These are phyloP conservation scores for Ceramica pisi DNA, from an alignment of 2,888 invertebrate genomes.

Conservation along the genomic window DNA sequence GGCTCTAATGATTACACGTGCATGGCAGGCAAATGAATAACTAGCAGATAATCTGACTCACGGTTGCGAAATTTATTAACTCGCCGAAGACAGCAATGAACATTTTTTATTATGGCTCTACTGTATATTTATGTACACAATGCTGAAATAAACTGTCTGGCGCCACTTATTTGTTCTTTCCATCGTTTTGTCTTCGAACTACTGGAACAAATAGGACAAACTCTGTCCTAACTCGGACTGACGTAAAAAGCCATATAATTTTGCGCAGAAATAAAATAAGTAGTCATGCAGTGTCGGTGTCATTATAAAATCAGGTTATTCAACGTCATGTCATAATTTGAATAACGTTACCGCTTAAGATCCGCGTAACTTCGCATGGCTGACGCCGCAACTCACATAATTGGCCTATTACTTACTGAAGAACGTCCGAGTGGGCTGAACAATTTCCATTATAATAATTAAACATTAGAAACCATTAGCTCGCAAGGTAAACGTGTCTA, in stretches of 20 bases:
- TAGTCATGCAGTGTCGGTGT: constrained; percentile 50
- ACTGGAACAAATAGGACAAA: constrained; percentile 32
- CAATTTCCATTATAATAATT: constrained; percentile 73
- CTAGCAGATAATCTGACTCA: constrained; percentile 65
- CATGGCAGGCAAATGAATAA: constrained; percentile 72
- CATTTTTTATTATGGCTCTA: constrained; percentile 53
- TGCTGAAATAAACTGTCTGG: constrained; percentile 55
- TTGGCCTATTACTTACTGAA: constrained; percentile 76
- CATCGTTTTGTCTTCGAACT: constrained; percentile 48
- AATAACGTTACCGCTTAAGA: constrained; percentile 73
- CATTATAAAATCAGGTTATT: constrained; percentile 64
- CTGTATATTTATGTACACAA: constrained; percentile 57
- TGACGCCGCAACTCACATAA: constrained; percentile 73
- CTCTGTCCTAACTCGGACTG: neutral
- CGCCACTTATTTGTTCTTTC: constrained; percentile 46
- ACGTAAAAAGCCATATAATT: constrained; percentile 23
- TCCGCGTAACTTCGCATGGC: constrained; percentile 74
- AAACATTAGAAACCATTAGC: constrained; percentile 61
- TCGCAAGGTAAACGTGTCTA: constrained; percentile 49
- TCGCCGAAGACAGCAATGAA: constrained; percentile 56
- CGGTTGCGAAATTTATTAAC: constrained; percentile 63
- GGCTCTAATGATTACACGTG: constrained; percentile 72
- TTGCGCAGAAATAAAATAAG: constrained; percentile 23
- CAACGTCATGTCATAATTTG: constrained; percentile 67
- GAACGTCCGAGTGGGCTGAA: constrained; percentile 72